phyloP scores from a whole-genome alignment of 1,140 invertebrate species.

The Drosophila eugracilis region DNA sequence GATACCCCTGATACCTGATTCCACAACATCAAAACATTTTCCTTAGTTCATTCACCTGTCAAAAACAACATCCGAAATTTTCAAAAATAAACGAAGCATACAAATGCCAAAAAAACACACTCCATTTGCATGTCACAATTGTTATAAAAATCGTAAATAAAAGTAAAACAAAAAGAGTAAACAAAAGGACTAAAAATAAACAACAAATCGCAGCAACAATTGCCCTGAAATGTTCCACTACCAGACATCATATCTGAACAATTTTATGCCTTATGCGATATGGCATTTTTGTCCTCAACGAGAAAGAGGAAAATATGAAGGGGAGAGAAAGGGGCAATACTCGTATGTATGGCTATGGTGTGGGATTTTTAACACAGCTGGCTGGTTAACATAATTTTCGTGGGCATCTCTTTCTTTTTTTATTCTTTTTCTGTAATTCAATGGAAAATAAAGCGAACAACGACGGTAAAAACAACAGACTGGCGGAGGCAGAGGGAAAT shows the following conservation, averaged over 20 bases:
- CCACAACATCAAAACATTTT: not conserved
- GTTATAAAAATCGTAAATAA: not conserved
- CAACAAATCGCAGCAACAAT: constrained; percentile 20
- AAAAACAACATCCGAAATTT: constrained; percentile 4
- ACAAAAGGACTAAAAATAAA: not conserved
- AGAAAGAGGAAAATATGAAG: not conserved
- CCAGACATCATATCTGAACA: constrained; percentile 32
- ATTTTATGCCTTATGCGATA: constrained; percentile 37
- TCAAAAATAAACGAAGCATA: constrained; percentile 4
- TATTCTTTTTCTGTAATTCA: constrained; percentile 36
- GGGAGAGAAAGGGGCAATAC: not conserved
- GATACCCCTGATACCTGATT: not conserved
- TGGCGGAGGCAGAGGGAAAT: constrained; percentile 15
- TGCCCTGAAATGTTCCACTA: constrained; percentile 10
- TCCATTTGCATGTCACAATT: constrained; percentile 14
- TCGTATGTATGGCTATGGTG: constrained; percentile 42
- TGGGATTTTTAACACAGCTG: constrained; percentile 76
- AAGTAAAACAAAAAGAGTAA: too few relatives aligned
- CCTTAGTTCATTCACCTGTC: constrained; percentile 7
- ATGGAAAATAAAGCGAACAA: constrained; percentile 44
- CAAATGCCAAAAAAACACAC: constrained; percentile 8
- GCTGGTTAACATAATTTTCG: constrained; percentile 82
- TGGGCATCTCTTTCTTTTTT: constrained; percentile 58
- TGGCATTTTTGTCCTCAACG: constrained; percentile 26
- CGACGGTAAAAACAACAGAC: constrained; percentile 53